These are phyloP conservation scores for Diacarnus erythraeanus DNA, from an alignment of 37 sponge, comb jelly and placozoan genomes.

Conservation along the genomic window DNA sequence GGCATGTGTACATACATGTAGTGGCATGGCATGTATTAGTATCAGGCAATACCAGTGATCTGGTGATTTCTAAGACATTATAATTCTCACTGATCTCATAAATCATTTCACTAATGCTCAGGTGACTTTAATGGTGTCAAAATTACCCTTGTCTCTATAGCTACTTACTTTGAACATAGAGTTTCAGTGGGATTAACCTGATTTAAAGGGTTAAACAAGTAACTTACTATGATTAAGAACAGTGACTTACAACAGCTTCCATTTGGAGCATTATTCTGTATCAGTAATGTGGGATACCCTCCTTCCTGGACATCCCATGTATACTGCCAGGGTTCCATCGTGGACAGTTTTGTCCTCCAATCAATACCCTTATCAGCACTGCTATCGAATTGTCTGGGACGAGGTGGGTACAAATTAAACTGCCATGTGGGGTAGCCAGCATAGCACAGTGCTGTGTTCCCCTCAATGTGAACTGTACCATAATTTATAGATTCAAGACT, in stretches of 20 bases:
- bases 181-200: too few species aligned
- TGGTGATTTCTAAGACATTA: too few species aligned
- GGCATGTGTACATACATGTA: too few species aligned
- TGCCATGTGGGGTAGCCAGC: constrained; percentile 74
- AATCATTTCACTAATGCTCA: too few species aligned
- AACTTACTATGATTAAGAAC: too few species aligned
- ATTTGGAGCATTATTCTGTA: constrained; percentile 61
- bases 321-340: constrained; percentile 41
- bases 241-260: constrained; percentile 48
- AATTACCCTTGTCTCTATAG: too few species aligned
- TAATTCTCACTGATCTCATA: too few species aligned
- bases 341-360: constrained; percentile 53
- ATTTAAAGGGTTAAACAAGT: too few species aligned
- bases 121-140: too few species aligned
- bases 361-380: constrained; percentile 67
- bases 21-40: too few species aligned
- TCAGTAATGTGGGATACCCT: constrained; percentile 53
- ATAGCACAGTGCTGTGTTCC: constrained; percentile 75
- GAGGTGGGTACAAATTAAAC: constrained; percentile 4
- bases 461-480: constrained; percentile 75
- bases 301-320: constrained; percentile 35
- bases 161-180: too few species aligned
- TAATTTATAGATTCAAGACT: constrained; percentile 14
- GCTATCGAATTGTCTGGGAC: not conserved
- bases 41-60: too few species aligned